Evolutionary conservation across 2,113 vertebrate species (phyloP).

Genomic region (Vombatus ursinus): DNA sequence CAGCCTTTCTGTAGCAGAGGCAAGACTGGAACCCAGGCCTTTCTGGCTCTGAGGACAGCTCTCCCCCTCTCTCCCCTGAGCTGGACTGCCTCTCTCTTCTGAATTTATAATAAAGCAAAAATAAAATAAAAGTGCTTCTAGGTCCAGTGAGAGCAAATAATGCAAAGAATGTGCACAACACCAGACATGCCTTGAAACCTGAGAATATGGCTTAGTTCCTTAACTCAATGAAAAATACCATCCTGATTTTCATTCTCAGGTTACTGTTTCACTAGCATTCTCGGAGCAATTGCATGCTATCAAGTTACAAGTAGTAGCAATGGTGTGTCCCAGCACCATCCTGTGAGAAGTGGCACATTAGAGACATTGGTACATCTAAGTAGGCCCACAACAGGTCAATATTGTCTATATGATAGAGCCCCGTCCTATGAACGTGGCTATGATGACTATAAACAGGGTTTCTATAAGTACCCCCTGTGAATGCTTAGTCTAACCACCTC

Average conservation of each 20-base stretch:
- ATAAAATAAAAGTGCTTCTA: neutral
- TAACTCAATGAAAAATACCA: slow-evolving; percentile 52
- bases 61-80: no score
- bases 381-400: neutral
- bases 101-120: slow-evolving; percentile 14
- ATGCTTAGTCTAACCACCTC: neutral
- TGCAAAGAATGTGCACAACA: slow-evolving; percentile 34
- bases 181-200: slow-evolving; percentile 34
- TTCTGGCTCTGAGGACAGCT: no score
- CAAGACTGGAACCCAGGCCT: no score
- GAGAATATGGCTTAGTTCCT: slow-evolving; percentile 43
- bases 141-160: slow-evolving; percentile 6
- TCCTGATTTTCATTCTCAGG: slow-evolving; percentile 54
- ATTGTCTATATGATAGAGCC: neutral
- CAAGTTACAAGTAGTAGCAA: slow-evolving; percentile 28
- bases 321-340: neutral
- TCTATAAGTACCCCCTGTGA: neutral
- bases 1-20: no score
- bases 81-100: neutral
- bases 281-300: slow-evolving; percentile 16
- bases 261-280: slow-evolving; percentile 13
- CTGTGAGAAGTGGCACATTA: neutral
- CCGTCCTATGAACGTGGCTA: neutral
- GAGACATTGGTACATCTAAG: neutral
- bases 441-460: neutral